These are phyloP conservation scores for Epicampocera succincta DNA, from an alignment of 2,888 invertebrate genomes.

Conservation along the genomic window DNA sequence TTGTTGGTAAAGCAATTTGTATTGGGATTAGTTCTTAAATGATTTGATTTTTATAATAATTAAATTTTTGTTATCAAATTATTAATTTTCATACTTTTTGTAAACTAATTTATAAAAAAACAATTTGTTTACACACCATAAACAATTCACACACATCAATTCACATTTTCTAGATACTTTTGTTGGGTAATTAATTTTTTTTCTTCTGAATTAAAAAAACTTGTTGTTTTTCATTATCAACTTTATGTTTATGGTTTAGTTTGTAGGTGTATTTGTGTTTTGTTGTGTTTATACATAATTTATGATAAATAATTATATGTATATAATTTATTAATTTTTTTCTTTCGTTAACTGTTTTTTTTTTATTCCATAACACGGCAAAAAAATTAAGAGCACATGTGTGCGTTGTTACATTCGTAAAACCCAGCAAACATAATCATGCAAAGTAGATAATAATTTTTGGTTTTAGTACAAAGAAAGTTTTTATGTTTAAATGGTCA, in stretches of 20 bases:
- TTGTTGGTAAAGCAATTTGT: no score
- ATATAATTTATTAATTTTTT: conserved; percentile 16
- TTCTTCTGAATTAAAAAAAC: background rate
- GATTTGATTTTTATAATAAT: no score
- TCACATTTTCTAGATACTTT: background rate
- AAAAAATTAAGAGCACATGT: background rate
- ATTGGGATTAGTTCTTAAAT: no score
- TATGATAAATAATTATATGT: conserved; percentile 3
- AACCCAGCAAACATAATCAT: background rate
- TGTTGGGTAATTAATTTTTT: background rate
- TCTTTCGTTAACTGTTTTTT: conserved; percentile 5
- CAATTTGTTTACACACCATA: background rate
- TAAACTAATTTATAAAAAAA: background rate
- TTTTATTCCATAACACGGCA: background rate
- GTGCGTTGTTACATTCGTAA: background rate
- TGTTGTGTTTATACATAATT: background rate
- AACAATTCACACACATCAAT: background rate
- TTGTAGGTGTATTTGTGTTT: background rate
- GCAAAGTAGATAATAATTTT: background rate
- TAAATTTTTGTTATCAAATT: no score
- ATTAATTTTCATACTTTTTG: background rate
- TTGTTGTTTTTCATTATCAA: background rate
- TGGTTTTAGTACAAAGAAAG: no score
- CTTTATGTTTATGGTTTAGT: background rate
- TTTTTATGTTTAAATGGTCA: no score